A percentile compares a stretch with the other conserved stretches of the same genome.
Conservation (phyloP, 2,113 vertebrate species). For the Anser brachyrhynchus region DNA sequence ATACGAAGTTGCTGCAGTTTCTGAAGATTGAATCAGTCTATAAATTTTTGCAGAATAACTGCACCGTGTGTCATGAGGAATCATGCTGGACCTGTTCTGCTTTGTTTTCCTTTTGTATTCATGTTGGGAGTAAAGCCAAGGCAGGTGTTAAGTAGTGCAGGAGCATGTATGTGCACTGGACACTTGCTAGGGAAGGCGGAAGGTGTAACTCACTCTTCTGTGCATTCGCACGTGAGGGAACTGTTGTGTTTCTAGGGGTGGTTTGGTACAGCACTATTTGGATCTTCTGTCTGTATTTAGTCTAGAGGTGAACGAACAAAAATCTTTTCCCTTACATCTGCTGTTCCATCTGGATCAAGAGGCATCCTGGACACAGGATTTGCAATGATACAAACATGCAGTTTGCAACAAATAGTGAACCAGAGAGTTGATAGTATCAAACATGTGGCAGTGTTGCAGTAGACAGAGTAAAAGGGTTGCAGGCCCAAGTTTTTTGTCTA, state of each 20-base stretch:
- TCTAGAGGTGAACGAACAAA: not conserved
- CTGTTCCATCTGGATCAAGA: not conserved
- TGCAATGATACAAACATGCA: not conserved
- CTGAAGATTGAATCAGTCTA: fast-evolving
- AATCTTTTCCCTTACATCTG: not conserved
- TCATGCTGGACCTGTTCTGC: not conserved
- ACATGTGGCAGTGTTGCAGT: not conserved
- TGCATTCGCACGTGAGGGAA: fast-evolving
- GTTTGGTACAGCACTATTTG: not conserved
- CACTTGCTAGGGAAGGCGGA: not conserved
- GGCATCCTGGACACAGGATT: not conserved
- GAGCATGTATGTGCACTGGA: not conserved
- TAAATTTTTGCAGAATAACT: not conserved
- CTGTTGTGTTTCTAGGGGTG: not conserved
- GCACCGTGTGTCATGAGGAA: not conserved
- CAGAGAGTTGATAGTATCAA: not conserved
- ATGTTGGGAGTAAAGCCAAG: not conserved
- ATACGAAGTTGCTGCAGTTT: not conserved
- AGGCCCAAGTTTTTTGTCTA: not conserved
- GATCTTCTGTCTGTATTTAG: not conserved
- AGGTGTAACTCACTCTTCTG: not conserved
- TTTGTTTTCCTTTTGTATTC: not conserved
- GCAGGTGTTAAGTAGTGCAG: not conserved
- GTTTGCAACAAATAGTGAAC: not conserved
- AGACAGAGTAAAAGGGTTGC: not conserved